These are phyloP conservation scores for Zhuqinia jingwanae DNA, from an alignment of 2,888 invertebrate species.

Conservation along the genomic window DNA sequence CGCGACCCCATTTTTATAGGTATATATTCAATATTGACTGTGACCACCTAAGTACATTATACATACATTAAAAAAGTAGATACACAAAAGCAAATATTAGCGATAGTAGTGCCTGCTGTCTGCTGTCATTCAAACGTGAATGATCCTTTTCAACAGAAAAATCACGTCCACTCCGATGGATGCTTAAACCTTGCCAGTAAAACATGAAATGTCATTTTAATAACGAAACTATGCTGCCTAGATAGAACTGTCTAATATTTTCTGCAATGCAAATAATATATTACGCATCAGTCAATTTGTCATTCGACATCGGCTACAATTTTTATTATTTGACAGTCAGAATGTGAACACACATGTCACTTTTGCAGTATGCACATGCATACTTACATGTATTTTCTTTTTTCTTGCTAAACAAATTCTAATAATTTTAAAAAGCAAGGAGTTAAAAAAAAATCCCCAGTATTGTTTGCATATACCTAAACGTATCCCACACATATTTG, in stretches of 20 bases:
- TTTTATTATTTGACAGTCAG: not conserved
- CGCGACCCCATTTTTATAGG: no score
- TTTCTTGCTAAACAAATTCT: no score
- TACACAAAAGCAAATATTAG: not conserved
- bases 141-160: not conserved
- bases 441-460: no score
- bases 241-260: not conserved
- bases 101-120: not conserved
- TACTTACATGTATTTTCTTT: no score
- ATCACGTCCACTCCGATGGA: not conserved
- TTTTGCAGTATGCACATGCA: no score
- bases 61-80: not conserved
- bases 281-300: constrained; percentile 19
- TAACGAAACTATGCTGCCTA: no score
- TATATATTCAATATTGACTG: not conserved
- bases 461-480: no score
- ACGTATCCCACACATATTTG: no score
- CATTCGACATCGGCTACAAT: constrained; percentile 15
- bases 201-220: constrained; percentile 14
- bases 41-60: not conserved
- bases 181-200: not conserved
- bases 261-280: not conserved
- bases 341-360: not conserved
- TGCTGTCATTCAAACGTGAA: constrained; percentile 1
- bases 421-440: no score